phyloP scores from a whole-genome alignment of 2,888 invertebrate genomes.

The Salpingus planirostris region DNA sequence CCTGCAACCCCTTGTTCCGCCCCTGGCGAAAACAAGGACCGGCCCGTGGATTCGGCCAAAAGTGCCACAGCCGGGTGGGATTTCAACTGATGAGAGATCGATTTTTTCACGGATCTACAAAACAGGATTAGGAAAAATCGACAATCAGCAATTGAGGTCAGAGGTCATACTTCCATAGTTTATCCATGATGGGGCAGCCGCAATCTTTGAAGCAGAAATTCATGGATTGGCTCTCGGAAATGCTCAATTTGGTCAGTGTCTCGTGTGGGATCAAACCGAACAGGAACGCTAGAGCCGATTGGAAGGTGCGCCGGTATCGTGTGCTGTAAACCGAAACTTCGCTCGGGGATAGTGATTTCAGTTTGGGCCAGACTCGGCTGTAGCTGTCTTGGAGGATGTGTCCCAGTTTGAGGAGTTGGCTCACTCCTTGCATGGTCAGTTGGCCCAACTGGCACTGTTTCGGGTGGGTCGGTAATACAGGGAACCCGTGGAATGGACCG shows the following conservation, averaged over 20 bases:
- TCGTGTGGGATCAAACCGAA: slow-evolving; percentile 63
- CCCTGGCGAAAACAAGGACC: slow-evolving; percentile 57
- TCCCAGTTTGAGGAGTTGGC: slow-evolving; percentile 77
- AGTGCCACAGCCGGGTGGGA: slow-evolving; percentile 67
- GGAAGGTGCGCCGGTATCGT: slow-evolving; percentile 80
- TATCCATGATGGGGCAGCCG: slow-evolving; percentile 63
- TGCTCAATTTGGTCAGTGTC: slow-evolving; percentile 54
- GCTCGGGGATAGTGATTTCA: slow-evolving; percentile 44
- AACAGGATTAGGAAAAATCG: too few relatives aligned
- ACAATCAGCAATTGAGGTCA: too few relatives aligned
- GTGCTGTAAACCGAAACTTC: slow-evolving; percentile 71
- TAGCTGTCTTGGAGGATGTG: slow-evolving; percentile 54
- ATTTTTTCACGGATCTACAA: slow-evolving; percentile 48
- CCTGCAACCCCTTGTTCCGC: slow-evolving; percentile 46
- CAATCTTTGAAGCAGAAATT: slow-evolving; percentile 82
- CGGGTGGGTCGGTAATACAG: slow-evolving; percentile 57
- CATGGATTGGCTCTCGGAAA: slow-evolving; percentile 71
- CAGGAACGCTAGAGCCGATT: slow-evolving; percentile 75
- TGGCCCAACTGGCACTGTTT: slow-evolving; percentile 76
- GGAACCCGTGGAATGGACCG: slow-evolving; percentile 79
- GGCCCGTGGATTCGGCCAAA: slow-evolving; percentile 57
- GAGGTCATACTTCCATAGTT: slow-evolving; percentile 48
- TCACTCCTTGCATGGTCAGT: slow-evolving; percentile 70
- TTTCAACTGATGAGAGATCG: slow-evolving; percentile 56
- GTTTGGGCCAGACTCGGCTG: slow-evolving; percentile 41